Conservation (phyloP, 2,888 invertebrate genomes). For the Thymelicus sylvestris region DNA sequence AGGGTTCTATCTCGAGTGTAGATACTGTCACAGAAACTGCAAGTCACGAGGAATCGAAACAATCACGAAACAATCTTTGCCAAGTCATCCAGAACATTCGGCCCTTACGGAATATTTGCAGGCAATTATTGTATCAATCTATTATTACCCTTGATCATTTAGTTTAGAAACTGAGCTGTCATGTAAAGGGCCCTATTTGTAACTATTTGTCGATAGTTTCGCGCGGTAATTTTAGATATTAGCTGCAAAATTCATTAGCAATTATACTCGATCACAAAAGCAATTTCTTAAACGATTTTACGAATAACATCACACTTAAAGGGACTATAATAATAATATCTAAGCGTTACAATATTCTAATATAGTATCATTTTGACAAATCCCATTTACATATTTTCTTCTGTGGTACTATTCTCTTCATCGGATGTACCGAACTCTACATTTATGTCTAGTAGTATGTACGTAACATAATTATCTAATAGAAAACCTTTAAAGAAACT, state of each 20-base stretch:
- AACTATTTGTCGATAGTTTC: slow-evolving; percentile 18
- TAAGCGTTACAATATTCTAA: no score
- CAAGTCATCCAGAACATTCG: slow-evolving; percentile 12
- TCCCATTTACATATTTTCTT: no score
- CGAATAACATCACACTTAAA: no score
- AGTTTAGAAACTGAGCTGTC: slow-evolving; percentile 15
- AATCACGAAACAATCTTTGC: slow-evolving; percentile 2
- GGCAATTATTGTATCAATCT: slow-evolving; percentile 25
- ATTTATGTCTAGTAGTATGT: no score
- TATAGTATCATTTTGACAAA: no score
- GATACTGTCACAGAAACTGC: slow-evolving; percentile 16
- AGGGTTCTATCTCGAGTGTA: background rate
- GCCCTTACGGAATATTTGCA: slow-evolving; percentile 25
- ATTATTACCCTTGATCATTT: slow-evolving; percentile 12
- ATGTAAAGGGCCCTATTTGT: slow-evolving; percentile 15
- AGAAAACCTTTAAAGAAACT: no score
- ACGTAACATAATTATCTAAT: no score
- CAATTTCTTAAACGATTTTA: no score
- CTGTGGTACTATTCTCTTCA: no score
- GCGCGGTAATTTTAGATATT: slow-evolving; percentile 2
- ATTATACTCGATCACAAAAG: background rate
- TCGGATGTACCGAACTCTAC: no score
- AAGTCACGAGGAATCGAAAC: slow-evolving; percentile 21
- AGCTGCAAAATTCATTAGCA: slow-evolving; percentile 3
- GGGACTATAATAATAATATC: no score